Base-by-base conservation (phyloP, 2,113 vertebrate species). In the Antigone vipio region DNA sequence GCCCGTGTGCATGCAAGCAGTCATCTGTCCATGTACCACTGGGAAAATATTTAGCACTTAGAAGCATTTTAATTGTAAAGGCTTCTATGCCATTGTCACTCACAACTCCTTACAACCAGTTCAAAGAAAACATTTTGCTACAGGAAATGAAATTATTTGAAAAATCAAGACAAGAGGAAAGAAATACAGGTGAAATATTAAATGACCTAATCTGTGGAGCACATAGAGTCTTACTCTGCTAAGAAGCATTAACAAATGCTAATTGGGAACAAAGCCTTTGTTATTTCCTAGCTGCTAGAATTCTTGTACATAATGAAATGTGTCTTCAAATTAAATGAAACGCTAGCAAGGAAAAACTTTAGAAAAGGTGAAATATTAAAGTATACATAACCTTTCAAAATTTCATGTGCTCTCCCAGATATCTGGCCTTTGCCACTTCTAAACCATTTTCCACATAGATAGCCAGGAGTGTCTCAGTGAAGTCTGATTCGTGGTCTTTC, bases 11-110 rank as follows among this genome's bases (percentile, higher is more conserved):
- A 26, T 44, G 24, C 15, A 79, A 12, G 23, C 11, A 49, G 35
- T 11, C 9, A 34, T 11, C 21, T 68, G 44, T 44, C 11, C 20
- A 24, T 7, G 1, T n/a, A 74, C 20, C 74, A 11, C 15, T 58
- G 38, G 58, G 66, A 78, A 68, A 89, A 64, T 60, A 63, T 64
- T 58, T 91, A 59, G 66, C 89, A 49, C 17, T 86, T 81, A 56
- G 74, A 93, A 85, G 42, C 42, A 75, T 88, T 95, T 95, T 89
- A 94, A 92, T 92, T 85, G 76, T 62, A 97, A 96, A 89, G 86
- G 23, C 35, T 42, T 88, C 40, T 45, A 40, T 44, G 45, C 13
- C 53, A 56, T 66, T 91, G 66, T 49, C 59, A 86, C 92, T 96
- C 27, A 88, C 72, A 74, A 17, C 4, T 71, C 52, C 23, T 74